Base-by-base conservation (phyloP, 2,113 vertebrate genomes). In the Empidonax traillii region DNA sequence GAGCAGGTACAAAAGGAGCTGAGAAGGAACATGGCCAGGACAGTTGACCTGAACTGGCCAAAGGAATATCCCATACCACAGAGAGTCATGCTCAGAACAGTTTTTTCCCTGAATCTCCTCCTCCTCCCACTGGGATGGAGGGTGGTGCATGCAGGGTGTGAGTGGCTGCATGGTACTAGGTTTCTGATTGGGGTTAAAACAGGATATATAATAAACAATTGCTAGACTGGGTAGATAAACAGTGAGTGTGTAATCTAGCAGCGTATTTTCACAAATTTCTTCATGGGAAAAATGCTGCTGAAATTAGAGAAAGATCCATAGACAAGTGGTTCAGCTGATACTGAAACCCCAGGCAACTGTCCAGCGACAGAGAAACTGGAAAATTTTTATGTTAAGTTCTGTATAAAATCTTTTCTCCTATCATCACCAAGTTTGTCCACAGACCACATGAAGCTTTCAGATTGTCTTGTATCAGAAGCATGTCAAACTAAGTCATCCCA, bases 61-160 rank as follows among this genome's bases (percentile, higher is more conserved):
- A 3, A 1, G 30, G 24, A 25, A 23, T 55, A 69, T 89, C 69
- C 41, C 63, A 35, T 27, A 62, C 21, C 35, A 55, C 3, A 55
- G n/a, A 62, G 25, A 21, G 10, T 41, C 79, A 49, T 43, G 31
- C 30, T 62, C 55, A 69, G 25, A 23, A 37, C 4, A 35, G 35
- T 69, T 81, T 62, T 39, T 41, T 3, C 16, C 31, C 49, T 90
- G 68, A 76, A 69, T 56, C 68, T 49, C 25, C 9, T 63, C 18
- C n/a, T 31, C 8, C 49, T 56, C 31, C 18, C 25, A 20, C 49
- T 31, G 12, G 21, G 47, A 41, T 35, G 30, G 27, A 9, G 23
- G 1, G 3, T 75, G 52, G 4, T n/a, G 6, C 14, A 5, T 8
- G 11, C 3, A 12, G 8, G 14, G 17, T 16, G 17, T 35, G 27